phyloP scores from a whole-genome alignment of 2,113 vertebrate species.

The Alouatta palliata region DNA sequence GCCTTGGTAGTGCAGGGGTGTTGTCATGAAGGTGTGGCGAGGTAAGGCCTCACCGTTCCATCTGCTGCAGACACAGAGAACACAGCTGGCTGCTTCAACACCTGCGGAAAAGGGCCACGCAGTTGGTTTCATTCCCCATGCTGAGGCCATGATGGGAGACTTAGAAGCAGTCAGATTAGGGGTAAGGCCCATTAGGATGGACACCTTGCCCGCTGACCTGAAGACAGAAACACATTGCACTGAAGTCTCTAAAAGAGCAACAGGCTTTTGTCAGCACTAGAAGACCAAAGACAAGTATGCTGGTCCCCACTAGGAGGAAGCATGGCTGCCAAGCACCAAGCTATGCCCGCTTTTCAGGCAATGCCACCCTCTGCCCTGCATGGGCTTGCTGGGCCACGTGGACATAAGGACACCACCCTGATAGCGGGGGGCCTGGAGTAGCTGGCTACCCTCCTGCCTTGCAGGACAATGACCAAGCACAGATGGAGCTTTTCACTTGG shows the following conservation, averaged over 20 bases:
- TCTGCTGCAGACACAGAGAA: neutral
- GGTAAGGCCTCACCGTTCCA: neutral
- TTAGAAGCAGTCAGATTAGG: neutral
- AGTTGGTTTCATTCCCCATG: neutral
- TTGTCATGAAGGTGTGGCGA: neutral
- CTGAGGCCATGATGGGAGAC: neutral
- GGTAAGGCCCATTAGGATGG: neutral
- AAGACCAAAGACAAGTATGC: neutral
- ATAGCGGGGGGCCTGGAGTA: neutral
- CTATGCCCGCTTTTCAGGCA: neutral
- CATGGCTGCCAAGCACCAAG: neutral
- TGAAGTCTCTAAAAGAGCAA: neutral
- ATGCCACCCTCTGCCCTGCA: no score
- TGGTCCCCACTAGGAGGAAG: neutral
- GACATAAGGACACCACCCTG: neutral
- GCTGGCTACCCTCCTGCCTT: no score
- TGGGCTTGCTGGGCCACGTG: neutral
- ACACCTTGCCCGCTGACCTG: neutral
- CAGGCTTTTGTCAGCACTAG: neutral
- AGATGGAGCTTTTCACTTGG: neutral
- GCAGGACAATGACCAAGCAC: neutral
- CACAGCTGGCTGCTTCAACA: accelerated
- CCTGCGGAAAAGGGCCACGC: neutral
- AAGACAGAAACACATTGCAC: neutral
- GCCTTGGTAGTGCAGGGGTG: neutral